Percentiles rank a stretch among this genome's conserved stretches.
phyloP scores from a whole-genome alignment of 2,113 vertebrate species.

The Manacus vitellinus region DNA sequence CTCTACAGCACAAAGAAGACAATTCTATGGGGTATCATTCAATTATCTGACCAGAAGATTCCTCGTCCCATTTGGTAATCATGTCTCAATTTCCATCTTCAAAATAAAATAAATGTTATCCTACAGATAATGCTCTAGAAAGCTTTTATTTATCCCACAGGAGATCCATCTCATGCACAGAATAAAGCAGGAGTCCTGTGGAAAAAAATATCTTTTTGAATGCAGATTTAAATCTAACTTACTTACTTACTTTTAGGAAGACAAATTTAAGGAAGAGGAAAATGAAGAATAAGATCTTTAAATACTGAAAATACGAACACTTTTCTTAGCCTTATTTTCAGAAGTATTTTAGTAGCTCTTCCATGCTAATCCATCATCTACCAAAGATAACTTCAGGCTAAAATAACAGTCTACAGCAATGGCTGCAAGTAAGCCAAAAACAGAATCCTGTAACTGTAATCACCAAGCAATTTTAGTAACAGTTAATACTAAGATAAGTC shows the following conservation, averaged over 20 bases:
- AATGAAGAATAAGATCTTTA: not conserved
- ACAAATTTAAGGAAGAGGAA: not conserved
- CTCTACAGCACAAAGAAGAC: not conserved
- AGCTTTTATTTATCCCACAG: conserved; percentile 35
- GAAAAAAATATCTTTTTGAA: conserved; percentile 2
- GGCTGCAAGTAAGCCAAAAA: not conserved
- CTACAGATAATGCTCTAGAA: conserved; percentile 23
- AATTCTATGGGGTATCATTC: not conserved
- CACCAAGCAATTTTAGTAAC: not conserved
- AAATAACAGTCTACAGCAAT: not conserved
- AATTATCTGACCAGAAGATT: not conserved
- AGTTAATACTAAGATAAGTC: not conserved
- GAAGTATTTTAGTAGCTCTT: not conserved
- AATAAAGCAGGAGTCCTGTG: not conserved
- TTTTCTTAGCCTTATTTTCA: not conserved
- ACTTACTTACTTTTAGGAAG: not conserved
- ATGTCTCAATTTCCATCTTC: not conserved
- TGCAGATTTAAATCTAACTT: not conserved
- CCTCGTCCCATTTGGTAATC: not conserved
- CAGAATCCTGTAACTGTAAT: not conserved
- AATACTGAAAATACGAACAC: not conserved
- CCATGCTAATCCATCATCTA: not conserved
- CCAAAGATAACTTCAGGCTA: not conserved
- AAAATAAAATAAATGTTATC: not conserved
- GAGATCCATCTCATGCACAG: not conserved